Percentiles rank a stretch among this genome's conserved stretches.
Conservation (phyloP, 2,888 invertebrate genomes). For the Synanthedon tipuliformis region DNA sequence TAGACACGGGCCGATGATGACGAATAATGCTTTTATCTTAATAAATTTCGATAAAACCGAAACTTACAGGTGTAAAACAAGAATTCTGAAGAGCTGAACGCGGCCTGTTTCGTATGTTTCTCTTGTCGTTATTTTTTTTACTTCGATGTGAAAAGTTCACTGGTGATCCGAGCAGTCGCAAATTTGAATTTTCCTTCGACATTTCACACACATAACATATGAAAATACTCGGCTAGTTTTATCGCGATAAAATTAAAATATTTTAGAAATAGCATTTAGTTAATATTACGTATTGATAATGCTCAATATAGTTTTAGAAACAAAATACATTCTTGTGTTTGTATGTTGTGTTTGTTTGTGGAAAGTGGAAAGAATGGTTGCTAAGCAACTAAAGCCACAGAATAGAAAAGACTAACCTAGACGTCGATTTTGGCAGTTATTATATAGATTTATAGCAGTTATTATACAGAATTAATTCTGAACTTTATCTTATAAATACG, state of each 20-base stretch:
- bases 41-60: not conserved
- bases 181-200: constrained; percentile 57
- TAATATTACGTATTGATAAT: too few species aligned
- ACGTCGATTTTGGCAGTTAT: too few species aligned
- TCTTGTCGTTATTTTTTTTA: constrained; percentile 55
- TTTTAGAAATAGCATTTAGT: not conserved
- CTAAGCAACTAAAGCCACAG: too few species aligned
- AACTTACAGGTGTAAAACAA: constrained; percentile 41
- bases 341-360: too few species aligned
- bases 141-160: constrained; percentile 53
- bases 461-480: too few species aligned
- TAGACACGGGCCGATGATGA: too few species aligned
- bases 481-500: too few species aligned
- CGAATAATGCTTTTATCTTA: not conserved
- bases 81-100: constrained; percentile 55
- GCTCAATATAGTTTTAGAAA: too few species aligned
- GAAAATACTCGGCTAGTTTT: not conserved
- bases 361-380: too few species aligned
- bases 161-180: constrained; percentile 57
- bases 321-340: too few species aligned
- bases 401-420: too few species aligned
- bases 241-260: not conserved
- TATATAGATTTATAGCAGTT: too few species aligned
- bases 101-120: constrained; percentile 45
- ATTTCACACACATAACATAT: constrained; percentile 39